Percentiles rank a stretch among this genome's conserved stretches.
These are phyloP conservation scores for Salarias fasciatus DNA, from an alignment of 2,797 vertebrate genomes.

Conservation along the genomic window DNA sequence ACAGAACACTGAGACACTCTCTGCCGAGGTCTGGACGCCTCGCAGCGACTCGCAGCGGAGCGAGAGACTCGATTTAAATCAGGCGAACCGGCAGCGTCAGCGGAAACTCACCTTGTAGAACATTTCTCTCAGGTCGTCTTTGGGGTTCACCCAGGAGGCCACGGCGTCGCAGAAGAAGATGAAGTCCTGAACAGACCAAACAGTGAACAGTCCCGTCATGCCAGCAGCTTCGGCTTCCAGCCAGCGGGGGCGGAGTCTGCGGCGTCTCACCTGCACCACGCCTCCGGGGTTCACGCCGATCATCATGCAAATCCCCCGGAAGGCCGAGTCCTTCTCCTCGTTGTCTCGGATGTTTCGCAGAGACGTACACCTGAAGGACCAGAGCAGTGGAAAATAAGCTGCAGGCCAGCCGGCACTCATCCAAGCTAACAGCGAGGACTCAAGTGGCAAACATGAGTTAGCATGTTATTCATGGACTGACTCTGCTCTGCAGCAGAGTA, in stretches of 20 bases:
- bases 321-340: constrained; percentile 95
- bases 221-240: no score
- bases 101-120: constrained; percentile 89
- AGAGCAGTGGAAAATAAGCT: constrained; percentile 4
- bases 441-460: no score
- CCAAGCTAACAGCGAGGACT: no score
- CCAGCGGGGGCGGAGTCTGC: no score
- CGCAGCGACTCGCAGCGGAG: constrained; percentile 12
- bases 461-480: no score
- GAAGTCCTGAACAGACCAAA: constrained; percentile 84
- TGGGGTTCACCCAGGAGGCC: constrained; percentile 94
- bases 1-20: constrained; percentile 2
- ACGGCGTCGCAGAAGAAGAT: constrained; percentile 97
- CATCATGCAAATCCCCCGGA: constrained; percentile 96
- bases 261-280: constrained; percentile 87
- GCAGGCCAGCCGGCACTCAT: neutral
- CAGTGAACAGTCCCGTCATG: neutral
- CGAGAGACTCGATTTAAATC: neutral
- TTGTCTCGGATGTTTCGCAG: constrained; percentile 89
- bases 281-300: constrained; percentile 94
- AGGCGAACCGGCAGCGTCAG: no score
- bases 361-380: constrained; percentile 65
- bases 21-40: constrained; percentile 6
- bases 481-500: no score
- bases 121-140: constrained; percentile 94